Conservation (phyloP, 2,113 vertebrate species). For the Tapirus terrestris region DNA sequence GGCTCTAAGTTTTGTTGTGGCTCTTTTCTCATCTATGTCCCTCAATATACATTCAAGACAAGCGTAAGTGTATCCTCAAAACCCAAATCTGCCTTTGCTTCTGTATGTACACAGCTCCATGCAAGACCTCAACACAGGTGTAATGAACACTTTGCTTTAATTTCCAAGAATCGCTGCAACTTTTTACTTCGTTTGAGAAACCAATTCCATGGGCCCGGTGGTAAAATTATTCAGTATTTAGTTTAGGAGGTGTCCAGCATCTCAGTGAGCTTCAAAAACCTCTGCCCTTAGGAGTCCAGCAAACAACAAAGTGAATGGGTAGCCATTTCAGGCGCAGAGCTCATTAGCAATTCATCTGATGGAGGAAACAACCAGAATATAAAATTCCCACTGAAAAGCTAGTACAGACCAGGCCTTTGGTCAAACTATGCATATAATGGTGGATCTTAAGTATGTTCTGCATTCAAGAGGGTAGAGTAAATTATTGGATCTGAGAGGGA, state of each 20-base stretch:
- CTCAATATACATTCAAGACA: not conserved
- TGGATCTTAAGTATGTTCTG: constrained; percentile 27
- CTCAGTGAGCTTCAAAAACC: constrained; percentile 59
- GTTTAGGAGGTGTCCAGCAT: constrained; percentile 33
- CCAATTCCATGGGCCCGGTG: not conserved
- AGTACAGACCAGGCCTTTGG: not conserved
- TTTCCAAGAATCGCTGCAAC: constrained; percentile 53
- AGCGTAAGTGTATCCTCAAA: constrained; percentile 34
- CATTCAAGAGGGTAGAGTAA: not conserved
- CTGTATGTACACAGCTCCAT: not conserved
- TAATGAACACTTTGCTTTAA: constrained; percentile 45
- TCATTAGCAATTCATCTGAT: constrained; percentile 71
- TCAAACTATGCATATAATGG: constrained; percentile 28
- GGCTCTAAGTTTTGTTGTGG: constrained; percentile 54
- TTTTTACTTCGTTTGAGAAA: constrained; percentile 56
- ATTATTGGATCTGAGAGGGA: not conserved
- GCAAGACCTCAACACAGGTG: constrained; percentile 24
- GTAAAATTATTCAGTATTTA: constrained; percentile 53
- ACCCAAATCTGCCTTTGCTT: constrained; percentile 45
- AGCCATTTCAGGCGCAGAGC: constrained; percentile 78
- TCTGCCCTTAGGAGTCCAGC: constrained; percentile 49
- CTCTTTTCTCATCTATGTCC: constrained; percentile 51
- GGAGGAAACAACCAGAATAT: constrained; percentile 53
- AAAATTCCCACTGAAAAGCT: constrained; percentile 41
- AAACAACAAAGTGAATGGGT: constrained; percentile 62